Conservation (phyloP, 53 echinoderm and acorn worm species). For the Temnopleurus reevesii region DNA sequence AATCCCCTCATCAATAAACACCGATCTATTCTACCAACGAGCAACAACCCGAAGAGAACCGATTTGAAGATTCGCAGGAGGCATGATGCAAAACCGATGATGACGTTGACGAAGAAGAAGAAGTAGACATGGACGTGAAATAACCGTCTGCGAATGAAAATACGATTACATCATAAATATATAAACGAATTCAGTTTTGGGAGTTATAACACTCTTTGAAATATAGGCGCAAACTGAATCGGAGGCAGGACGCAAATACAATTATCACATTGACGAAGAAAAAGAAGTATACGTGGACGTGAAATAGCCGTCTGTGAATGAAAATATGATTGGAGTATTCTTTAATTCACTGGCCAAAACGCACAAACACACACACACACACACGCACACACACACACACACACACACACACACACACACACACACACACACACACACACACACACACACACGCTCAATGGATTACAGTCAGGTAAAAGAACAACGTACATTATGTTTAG, state of each 20-base stretch:
- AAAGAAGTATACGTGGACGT: slow-evolving; percentile 51
- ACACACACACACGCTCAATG: no score
- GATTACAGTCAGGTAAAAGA: no score
- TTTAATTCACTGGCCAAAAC: no score
- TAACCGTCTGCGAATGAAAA: slow-evolving; percentile 64
- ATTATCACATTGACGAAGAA: slow-evolving; percentile 87
- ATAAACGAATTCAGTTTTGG: not conserved
- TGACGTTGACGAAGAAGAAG: slow-evolving; percentile 82
- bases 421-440: no score
- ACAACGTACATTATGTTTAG: no score
- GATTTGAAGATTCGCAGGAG: slow-evolving; percentile 88
- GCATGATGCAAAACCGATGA: slow-evolving; percentile 88
- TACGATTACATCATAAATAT: no score
- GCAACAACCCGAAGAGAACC: slow-evolving; percentile 80
- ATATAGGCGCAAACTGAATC: no score
- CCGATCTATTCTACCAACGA: slow-evolving; percentile 89
- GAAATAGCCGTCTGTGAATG: not conserved
- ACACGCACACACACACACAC: no score
- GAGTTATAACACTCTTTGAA: no score
- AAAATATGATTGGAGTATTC: no score
- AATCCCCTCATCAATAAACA: slow-evolving; percentile 91
- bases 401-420: no score
- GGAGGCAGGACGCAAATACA: slow-evolving; percentile 86
- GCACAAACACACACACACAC: no score
- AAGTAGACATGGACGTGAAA: slow-evolving; percentile 77